Conservation (phyloP, 2,113 vertebrate species). For the Odontesthes bonariensis region DNA sequence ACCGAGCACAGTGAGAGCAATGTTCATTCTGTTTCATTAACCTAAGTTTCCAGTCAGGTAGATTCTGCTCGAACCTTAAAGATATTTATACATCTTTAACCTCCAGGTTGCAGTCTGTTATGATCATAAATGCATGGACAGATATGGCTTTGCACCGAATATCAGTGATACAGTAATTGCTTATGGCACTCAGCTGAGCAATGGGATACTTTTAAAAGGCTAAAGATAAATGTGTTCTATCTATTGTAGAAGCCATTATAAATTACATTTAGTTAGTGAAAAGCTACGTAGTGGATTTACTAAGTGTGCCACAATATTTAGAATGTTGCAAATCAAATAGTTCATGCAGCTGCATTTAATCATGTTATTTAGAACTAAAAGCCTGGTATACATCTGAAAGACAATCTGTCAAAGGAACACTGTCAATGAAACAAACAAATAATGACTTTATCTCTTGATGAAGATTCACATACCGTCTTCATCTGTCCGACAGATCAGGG, state of each 20-base stretch:
- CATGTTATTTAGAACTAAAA: not conserved
- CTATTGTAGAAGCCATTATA: conserved; percentile 29
- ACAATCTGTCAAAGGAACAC: not conserved
- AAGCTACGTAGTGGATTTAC: not conserved
- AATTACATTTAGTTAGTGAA: conserved; percentile 42
- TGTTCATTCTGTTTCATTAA: not conserved
- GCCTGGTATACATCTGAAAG: not conserved
- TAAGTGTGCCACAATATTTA: conserved; percentile 19
- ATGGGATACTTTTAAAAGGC: conserved; percentile 34
- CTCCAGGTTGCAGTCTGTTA: conserved; percentile 8
- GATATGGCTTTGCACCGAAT: conserved; percentile 26
- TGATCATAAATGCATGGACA: conserved; percentile 10
- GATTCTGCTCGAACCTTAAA: not conserved
- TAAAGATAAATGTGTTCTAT: conserved; percentile 19
- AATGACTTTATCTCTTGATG: not conserved
- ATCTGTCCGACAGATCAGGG: conserved; percentile 92
- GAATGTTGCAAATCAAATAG: conserved; percentile 16
- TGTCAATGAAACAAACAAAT: not conserved
- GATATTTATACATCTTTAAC: conserved; percentile 3
- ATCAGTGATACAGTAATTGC: conserved; percentile 29
- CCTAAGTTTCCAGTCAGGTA: not conserved
- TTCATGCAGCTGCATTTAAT: not conserved
- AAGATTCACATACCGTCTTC: conserved; percentile 89
- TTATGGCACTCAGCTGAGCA: conserved; percentile 44
- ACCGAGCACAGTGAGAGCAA: not conserved